Percentiles rank a stretch among this genome's conserved stretches.
Evolutionary conservation across 2,888 invertebrate genomes (phyloP).

Genomic region (Exephanes ischioxanthus): DNA sequence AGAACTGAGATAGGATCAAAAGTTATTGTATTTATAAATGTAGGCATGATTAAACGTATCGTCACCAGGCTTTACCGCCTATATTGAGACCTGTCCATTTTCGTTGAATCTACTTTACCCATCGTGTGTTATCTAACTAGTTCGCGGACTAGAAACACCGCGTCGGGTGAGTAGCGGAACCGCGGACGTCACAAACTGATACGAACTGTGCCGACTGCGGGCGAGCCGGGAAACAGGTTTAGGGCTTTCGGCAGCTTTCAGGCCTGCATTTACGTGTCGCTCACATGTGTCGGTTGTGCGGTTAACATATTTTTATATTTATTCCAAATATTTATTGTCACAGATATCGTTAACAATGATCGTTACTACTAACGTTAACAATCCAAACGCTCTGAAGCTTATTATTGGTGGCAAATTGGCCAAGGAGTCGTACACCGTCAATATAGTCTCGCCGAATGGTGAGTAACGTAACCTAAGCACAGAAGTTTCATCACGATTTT

Average conservation of each 20-base stretch:
- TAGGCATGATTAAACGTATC: too few relatives aligned
- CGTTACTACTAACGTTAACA: conserved; percentile 91
- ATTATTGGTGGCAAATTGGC: conserved; percentile 90
- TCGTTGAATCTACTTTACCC: too few relatives aligned
- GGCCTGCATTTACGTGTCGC: conserved; percentile 70
- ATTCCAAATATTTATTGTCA: conserved; percentile 80
- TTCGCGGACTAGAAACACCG: too few relatives aligned
- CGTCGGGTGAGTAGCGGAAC: too few relatives aligned
- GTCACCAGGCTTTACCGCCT: too few relatives aligned
- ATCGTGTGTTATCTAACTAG: too few relatives aligned
- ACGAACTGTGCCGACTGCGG: not conserved
- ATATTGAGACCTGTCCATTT: too few relatives aligned
- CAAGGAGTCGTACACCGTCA: conserved; percentile 87
- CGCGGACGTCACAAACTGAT: too few relatives aligned
- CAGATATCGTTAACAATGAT: conserved; percentile 87
- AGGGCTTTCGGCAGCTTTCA: not conserved
- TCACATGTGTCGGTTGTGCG: conserved; percentile 79
- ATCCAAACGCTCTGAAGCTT: conserved; percentile 91
- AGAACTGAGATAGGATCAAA: too few relatives aligned
- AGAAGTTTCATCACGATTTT: conserved; percentile 46
- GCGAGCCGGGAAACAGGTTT: not conserved
- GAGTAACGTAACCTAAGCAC: conserved; percentile 77
- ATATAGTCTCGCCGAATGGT: conserved; percentile 88
- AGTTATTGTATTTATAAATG: too few relatives aligned
- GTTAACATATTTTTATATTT: conserved; percentile 80